Evolutionary conservation across 2,113 vertebrate genomes (phyloP).

Genomic region (Tinamus guttatus): DNA sequence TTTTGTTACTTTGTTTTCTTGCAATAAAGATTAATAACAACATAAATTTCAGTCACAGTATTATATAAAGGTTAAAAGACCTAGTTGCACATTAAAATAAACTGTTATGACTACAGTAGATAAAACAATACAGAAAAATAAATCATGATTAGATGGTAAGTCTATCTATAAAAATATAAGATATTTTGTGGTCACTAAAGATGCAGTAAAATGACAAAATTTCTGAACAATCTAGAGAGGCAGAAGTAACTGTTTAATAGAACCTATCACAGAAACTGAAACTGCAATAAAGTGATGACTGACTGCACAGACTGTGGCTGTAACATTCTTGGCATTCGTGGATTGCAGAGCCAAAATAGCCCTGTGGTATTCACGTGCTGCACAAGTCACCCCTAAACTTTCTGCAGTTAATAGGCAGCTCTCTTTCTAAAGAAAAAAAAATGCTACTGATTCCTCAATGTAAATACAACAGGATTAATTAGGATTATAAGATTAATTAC

Average conservation of each 20-base stretch:
- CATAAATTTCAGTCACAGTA: constrained; percentile 12
- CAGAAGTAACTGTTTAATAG: neutral
- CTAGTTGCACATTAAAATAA: neutral
- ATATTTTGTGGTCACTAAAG: neutral
- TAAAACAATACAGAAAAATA: neutral
- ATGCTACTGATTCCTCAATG: neutral
- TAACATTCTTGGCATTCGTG: neutral
- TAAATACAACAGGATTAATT: neutral
- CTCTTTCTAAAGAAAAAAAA: neutral
- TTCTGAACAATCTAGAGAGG: neutral
- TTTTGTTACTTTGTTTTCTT: constrained; percentile 42
- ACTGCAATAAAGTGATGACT: neutral
- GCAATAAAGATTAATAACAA: constrained; percentile 60
- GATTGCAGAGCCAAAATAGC: neutral
- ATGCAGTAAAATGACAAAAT: neutral
- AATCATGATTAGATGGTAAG: neutral
- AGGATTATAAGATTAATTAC: neutral
- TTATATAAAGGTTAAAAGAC: constrained; percentile 45
- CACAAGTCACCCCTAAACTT: neutral
- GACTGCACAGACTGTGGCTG: neutral
- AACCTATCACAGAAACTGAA: neutral
- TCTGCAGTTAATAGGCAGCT: neutral
- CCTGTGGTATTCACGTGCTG: neutral
- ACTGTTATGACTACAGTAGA: neutral
- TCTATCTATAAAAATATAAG: neutral